Evolutionary conservation across 2,113 vertebrate species (phyloP), one percentile per base, ranked within the genome.

Genomic region (Columba janthina): DNA sequence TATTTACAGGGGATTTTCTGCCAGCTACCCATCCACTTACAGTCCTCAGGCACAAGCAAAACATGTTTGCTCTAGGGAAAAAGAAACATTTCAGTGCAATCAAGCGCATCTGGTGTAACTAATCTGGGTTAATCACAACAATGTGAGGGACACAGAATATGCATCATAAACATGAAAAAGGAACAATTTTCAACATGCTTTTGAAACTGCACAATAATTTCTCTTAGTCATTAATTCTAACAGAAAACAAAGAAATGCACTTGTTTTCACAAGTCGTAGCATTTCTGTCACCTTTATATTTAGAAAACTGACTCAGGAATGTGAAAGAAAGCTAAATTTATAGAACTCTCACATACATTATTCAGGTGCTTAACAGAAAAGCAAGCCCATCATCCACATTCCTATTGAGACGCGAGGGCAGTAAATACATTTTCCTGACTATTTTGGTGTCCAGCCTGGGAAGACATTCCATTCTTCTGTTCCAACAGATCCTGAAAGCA

Each of bases 61-160:
- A 97, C 69, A 82, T 97, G 95, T 98, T 96, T 95, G 96, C 95
- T 97, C 96, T 97, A 93, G 96, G 97, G 96, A 94, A 97, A 97
- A 98, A 93, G 96, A 95, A 97, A 97, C 95, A 95, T 97, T 97
- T 98, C 96, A 97, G 97, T 97, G 97, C 95, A 98, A 98, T 97
- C 97, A 97, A 96, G 96, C 32, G 77, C 95, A 97, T 97, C 97
- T 96, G 97, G 96, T 96, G 93, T 95, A 97, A 96, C 92, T 96
- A 97, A 96, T 97, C 97, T 97, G 97, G 96, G 97, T 96, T 97
- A 97, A 98, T 96, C 97, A 97, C 76, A 96, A 94, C 95, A 97
- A 98, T 94, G 96, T 96, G 95, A 98, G 94, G 96, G 96, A 96
- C 94, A 96, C 75, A 85, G 83, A 96, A 97, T 97, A 97, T 81